A percentile compares a stretch with the other conserved stretches of the same genome.
Evolutionary conservation across 2,888 invertebrate genomes (phyloP).

Genomic region (Ormyrus nitidulus): DNA sequence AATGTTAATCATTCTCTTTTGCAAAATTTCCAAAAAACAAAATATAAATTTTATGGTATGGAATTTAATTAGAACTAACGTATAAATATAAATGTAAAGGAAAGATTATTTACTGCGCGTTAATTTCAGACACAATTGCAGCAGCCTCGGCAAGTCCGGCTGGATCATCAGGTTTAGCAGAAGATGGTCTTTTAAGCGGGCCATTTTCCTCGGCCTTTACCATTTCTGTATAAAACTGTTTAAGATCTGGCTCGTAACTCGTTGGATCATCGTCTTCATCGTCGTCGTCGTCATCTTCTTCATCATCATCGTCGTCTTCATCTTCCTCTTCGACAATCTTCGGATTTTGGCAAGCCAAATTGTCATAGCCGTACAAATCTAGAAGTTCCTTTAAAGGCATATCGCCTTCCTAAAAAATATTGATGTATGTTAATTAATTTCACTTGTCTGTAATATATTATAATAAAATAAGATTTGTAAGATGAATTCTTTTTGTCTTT

Average conservation of each 20-base stretch:
- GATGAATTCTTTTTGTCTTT: neutral
- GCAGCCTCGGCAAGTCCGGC: constrained; percentile 20
- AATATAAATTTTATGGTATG: neutral
- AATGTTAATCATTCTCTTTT: neutral
- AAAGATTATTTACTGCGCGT: constrained; percentile 42
- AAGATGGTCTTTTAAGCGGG: constrained; percentile 24
- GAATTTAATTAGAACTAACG: neutral
- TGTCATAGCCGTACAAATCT: constrained; percentile 89
- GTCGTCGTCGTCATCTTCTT: constrained; percentile 73
- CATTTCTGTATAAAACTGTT: constrained; percentile 73
- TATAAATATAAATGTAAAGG: neutral
- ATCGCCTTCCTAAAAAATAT: constrained; percentile 85
- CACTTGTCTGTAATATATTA: no score
- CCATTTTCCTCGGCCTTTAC: constrained; percentile 64
- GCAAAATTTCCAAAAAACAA: neutral
- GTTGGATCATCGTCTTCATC: constrained; percentile 70
- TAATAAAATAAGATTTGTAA: neutral
- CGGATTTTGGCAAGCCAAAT: constrained; percentile 71
- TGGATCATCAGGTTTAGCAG: constrained; percentile 52
- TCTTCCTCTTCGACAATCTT: constrained; percentile 66
- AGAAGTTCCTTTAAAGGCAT: constrained; percentile 96
- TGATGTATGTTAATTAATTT: no score
- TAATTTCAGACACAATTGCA: constrained; percentile 1
- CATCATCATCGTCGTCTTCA: constrained; percentile 70
- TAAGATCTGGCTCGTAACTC: constrained; percentile 68